Evolutionary conservation across 2,113 vertebrate genomes (phyloP), one percentile per base, ranked within the genome.

Genomic region (Ursus arctos): DNA sequence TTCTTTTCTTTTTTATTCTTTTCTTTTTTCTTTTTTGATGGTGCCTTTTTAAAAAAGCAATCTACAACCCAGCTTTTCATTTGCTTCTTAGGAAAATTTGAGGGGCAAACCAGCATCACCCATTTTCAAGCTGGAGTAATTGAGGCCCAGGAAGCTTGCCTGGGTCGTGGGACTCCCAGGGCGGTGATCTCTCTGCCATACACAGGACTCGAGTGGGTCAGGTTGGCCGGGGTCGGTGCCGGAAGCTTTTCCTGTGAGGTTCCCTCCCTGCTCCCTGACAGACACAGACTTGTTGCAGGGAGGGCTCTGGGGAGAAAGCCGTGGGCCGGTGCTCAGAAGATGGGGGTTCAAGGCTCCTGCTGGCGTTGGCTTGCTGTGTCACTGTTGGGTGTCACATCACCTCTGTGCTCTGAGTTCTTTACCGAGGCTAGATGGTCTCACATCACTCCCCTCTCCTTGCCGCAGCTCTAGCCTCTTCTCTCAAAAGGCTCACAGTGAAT

Each of bases 391-490:
- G 5, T 74, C 74, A 14, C 24, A 6, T 71, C 26, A 22, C 61
- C 51, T 43, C 43, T 67, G 55, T 49, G 74, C 57, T 92, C 22
- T 12, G 84, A 88, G 61, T 67, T 65, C 33, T 91, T 80, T 51
- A 28, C 0, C 43, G 22, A 0, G 28, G 57, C 7, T 6, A 81
- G 83, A 16, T 63, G 22, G 47, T 33, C 55, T 61, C 9, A 0
- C 0, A 0, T n/a, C 47, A 79, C 4, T 36, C 22, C 7, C 5
- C 15, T 9, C 15, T 18, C 43, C 26, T 40, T 2, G 15, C 26
- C 26, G 4, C 40, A 14, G 31, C n/a, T 74, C 26, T 19, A 18
- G 43, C 31, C 47, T 67, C 63, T 69, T 21, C 16, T 74, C 7
- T 76, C 15, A 63, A 16, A 53, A 33, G 57, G 36, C 43, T 90